phyloP scores from a whole-genome alignment of 2,113 vertebrate genomes.

The Thamnaconus septentrionalis region DNA sequence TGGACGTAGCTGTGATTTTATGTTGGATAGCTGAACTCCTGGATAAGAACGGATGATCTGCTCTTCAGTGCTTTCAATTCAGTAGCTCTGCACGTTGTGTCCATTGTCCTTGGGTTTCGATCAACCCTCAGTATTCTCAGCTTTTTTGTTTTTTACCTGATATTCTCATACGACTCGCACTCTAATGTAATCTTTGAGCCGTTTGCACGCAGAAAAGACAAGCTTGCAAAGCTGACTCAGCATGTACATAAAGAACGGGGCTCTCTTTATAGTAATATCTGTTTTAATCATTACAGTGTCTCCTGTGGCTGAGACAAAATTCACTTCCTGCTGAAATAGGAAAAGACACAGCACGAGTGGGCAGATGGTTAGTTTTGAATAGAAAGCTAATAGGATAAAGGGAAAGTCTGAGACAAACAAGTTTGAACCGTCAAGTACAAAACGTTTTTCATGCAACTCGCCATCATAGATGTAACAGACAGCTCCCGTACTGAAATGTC shows the following conservation, averaged over 20 bases:
- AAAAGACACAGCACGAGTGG: not conserved
- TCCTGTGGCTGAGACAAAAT: constrained; percentile 43
- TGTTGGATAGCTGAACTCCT: constrained; percentile 31
- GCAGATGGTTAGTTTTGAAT: constrained; percentile 1
- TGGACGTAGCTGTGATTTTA: constrained; percentile 19
- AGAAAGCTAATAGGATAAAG: no score
- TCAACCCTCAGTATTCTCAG: constrained; percentile 22
- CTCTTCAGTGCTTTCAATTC: constrained; percentile 30
- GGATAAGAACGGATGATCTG: not conserved
- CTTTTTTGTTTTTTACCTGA: constrained; percentile 38
- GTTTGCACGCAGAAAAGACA: constrained; percentile 44
- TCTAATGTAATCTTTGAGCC: constrained; percentile 38
- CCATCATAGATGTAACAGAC: no score
- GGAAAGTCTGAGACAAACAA: constrained; percentile 2
- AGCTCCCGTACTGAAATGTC: no score
- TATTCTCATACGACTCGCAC: constrained; percentile 49
- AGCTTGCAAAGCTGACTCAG: constrained; percentile 61
- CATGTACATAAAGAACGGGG: constrained; percentile 61
- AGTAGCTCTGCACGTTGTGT: constrained; percentile 35
- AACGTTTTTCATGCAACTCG: no score
- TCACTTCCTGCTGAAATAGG: constrained; percentile 29
- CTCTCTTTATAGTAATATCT: constrained; percentile 51
- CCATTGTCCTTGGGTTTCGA: constrained; percentile 50
- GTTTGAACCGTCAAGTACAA: no score
- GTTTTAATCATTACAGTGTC: constrained; percentile 61